Base-by-base conservation (phyloP, 2,113 vertebrate genomes). In the Takifugu flavidus region DNA sequence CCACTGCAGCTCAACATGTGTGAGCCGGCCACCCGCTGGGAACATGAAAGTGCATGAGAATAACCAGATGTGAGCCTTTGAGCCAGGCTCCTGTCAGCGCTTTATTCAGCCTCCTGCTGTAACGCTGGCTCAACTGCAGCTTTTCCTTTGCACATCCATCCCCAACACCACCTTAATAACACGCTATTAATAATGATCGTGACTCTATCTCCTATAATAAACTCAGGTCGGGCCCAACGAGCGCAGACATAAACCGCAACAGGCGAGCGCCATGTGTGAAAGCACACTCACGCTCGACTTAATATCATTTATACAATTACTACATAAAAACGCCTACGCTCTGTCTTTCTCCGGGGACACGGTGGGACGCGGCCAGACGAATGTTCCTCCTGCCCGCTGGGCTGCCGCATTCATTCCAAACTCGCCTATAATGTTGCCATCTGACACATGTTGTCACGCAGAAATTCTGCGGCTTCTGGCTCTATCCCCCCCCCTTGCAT, bases 1-100 rank as follows among this genome's bases (percentile, higher is more conserved):
- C 34, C 8, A 10, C 34, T 39, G 34, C 28, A 29, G 5, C 34
- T 4, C 68, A 72, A 56, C 76, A 61, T 54, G 74, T 76, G 77
- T 67, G 75, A 72, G 65, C 20, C 25, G 54, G 65, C 72, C 70
- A 44, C 78, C 80, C 47, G 52, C 74, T 44, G 75, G 51, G 82
- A 60, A 43, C 73, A n/a, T 7, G 75, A 78, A 57, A 49, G 60
- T 63, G 64, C 69, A 65, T 15, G 70, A 77, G 65, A 49, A 53
- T 74, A 78, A 29, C 72, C 80, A 87, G 80, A 87, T 86, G 85
- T 88, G 80, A 65, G 69, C 43, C 62, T 51, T 0, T 31, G 42
- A 63, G 62, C 53, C 34, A 39, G 34, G 34, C 34, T 39, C 34
- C 59, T 65, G 58, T 55, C 6, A 63, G 56, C 49, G 45, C 57